Percentiles rank a stretch among this genome's conserved stretches.
Conservation (phyloP, 2,888 invertebrate species). For the Oxystoma pomonae region DNA sequence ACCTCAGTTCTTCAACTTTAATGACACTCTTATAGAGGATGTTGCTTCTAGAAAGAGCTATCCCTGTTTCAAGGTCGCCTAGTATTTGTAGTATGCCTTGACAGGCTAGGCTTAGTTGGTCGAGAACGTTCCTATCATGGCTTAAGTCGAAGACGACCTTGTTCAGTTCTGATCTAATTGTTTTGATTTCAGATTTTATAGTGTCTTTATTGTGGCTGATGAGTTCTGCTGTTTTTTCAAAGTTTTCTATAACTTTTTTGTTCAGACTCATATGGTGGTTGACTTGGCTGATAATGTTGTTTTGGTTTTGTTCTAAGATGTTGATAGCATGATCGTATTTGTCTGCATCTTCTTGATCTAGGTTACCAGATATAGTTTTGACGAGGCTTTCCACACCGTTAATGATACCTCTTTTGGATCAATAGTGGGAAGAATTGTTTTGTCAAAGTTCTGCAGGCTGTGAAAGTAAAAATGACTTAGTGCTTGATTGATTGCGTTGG, state of each 20-base stretch:
- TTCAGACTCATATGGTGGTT: conserved; percentile 8
- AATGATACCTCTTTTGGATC: conserved; percentile 9
- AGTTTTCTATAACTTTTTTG: conserved; percentile 7
- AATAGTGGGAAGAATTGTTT: neutral
- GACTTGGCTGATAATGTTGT: conserved; percentile 8
- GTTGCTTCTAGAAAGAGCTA: conserved; percentile 1
- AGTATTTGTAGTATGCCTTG: conserved; percentile 6
- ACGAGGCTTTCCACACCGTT: conserved; percentile 7
- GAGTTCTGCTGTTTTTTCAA: neutral
- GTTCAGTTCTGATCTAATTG: conserved; percentile 1
- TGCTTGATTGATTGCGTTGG: no score
- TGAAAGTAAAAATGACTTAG: no score
- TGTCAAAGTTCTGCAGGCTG: no score
- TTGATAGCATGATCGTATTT: conserved; percentile 9
- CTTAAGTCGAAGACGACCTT: conserved; percentile 4
- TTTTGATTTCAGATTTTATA: neutral
- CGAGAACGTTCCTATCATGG: conserved; percentile 5
- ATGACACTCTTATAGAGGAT: conserved; percentile 4
- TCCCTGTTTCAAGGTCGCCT: neutral
- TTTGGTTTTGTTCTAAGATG: conserved; percentile 6
- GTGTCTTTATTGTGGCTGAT: conserved; percentile 1
- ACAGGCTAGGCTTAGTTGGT: conserved; percentile 4
- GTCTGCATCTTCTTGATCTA: conserved; percentile 13
- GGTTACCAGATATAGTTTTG: conserved; percentile 14
- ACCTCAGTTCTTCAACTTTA: conserved; percentile 5